Evolutionary conservation across 2,113 vertebrate species (phyloP).

Genomic region (Hydropotes inermis): DNA sequence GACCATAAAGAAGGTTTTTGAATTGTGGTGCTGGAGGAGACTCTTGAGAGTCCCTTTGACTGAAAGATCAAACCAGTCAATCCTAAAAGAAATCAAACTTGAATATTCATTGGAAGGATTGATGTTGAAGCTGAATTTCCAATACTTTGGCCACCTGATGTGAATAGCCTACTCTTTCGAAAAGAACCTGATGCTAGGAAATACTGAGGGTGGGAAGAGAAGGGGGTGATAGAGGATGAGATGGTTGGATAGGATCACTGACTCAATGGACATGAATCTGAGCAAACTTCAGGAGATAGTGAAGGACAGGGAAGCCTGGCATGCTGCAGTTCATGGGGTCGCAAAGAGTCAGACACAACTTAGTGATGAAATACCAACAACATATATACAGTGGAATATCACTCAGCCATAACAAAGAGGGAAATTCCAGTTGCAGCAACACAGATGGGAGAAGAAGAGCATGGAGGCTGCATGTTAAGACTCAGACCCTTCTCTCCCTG

Average conservation of each 20-base stretch:
- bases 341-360: background rate
- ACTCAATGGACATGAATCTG: background rate
- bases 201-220: background rate
- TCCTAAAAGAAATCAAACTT: background rate
- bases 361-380: background rate
- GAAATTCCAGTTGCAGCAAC: background rate
- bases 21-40: background rate
- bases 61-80: background rate
- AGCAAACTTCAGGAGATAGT: background rate
- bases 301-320: background rate
- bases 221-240: background rate
- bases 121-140: background rate
- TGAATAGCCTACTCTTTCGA: background rate
- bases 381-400: background rate
- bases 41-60: background rate
- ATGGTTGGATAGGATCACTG: background rate
- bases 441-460: background rate
- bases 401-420: background rate
- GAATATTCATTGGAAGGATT: background rate
- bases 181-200: background rate
- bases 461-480: rapidly evolving
- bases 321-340: background rate
- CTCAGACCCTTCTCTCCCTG: background rate
- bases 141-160: background rate
- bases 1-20: background rate